Conservation (phyloP, 37 sponge, comb jelly and placozoan genomes). For the Agelas oroides region DNA sequence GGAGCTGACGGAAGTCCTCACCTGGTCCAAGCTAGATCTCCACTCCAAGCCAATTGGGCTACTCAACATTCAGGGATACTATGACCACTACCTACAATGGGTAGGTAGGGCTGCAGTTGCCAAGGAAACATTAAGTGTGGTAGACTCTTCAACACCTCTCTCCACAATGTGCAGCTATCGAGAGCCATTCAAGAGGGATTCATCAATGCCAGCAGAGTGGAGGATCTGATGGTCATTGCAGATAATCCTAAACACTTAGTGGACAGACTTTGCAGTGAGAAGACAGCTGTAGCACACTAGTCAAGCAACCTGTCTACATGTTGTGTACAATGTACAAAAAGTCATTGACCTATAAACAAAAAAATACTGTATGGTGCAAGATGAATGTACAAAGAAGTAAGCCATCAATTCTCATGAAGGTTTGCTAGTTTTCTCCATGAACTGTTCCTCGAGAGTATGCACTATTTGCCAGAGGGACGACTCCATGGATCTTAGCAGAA, state of each 20-base stretch:
- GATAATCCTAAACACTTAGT: conserved; percentile 38
- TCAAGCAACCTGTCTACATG: too few species aligned
- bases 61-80: conserved; percentile 56
- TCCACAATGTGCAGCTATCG: conserved; percentile 21
- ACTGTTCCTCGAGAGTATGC: too few species aligned
- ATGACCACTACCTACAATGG: conserved; percentile 63
- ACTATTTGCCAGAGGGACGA: too few species aligned
- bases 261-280: conserved; percentile 32
- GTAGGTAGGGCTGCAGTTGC: too few species aligned
- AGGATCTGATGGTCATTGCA: conserved; percentile 38
- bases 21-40: conserved; percentile 55
- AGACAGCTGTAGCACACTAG: too few species aligned
- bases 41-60: conserved; percentile 57
- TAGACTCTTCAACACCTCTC: not conserved
- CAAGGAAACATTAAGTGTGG: not conserved
- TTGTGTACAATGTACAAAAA: too few species aligned
- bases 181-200: conserved; percentile 48
- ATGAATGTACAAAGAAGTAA: too few species aligned
- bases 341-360: too few species aligned
- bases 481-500: too few species aligned
- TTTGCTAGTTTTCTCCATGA: too few species aligned
- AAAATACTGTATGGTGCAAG: too few species aligned
- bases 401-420: too few species aligned
- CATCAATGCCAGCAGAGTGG: conserved; percentile 4
- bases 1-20: conserved; percentile 65